phyloP scores from a whole-genome alignment of 2,113 vertebrate species.

The Pycnonotus jocosus region DNA sequence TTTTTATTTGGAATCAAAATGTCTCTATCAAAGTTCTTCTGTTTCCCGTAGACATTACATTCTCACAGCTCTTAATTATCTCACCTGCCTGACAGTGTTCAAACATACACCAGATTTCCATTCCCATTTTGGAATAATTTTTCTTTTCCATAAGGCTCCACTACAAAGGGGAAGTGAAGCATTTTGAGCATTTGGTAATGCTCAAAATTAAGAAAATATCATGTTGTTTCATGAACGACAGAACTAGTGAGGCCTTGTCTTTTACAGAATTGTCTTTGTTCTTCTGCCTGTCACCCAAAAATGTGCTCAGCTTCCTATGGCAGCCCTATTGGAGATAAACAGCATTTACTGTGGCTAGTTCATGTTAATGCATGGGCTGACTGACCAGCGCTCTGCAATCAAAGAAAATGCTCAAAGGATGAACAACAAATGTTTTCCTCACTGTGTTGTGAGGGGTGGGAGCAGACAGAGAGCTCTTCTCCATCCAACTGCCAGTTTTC shows the following conservation, averaged over 20 bases:
- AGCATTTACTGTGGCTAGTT: neutral
- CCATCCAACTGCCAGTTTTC: neutral
- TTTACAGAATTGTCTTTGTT: neutral
- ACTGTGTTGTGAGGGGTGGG: accelerated
- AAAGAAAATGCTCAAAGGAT: neutral
- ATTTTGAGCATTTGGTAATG: neutral
- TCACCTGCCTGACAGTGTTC: neutral
- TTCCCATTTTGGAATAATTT: neutral
- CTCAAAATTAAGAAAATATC: neutral
- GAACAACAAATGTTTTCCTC: neutral
- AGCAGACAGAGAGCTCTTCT: neutral
- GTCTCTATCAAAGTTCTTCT: neutral
- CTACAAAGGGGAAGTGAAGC: neutral
- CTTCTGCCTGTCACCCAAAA: neutral
- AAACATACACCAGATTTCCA: neutral
- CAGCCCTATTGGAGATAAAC: neutral
- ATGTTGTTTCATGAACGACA: neutral
- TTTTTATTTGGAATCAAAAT: neutral
- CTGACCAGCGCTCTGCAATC: neutral
- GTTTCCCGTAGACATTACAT: neutral
- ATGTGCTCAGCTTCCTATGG: neutral
- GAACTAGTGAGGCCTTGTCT: neutral
- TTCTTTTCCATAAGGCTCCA: neutral
- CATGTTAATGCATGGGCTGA: neutral
- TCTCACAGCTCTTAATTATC: neutral